These are phyloP conservation scores for Ophioderma brevispina DNA, from an alignment of 35 echinoderm and acorn worm genomes.

Conservation along the genomic window DNA sequence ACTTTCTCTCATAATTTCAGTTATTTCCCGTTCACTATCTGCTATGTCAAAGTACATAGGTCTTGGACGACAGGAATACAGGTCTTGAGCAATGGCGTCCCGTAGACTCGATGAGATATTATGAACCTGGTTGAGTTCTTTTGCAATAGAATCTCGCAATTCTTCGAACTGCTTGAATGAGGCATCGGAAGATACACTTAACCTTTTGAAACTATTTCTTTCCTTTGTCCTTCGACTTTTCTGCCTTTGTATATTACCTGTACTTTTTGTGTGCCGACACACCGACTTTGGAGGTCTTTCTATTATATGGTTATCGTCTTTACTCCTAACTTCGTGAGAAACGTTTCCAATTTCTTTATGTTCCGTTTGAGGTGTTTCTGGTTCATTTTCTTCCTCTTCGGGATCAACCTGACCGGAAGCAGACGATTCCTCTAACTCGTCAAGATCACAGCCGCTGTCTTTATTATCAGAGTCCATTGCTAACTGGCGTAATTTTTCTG, in stretches of 20 bases:
- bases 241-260: constrained; percentile 40
- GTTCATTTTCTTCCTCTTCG: constrained; percentile 40
- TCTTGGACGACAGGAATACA: constrained; percentile 66
- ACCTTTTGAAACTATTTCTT: constrained; percentile 66
- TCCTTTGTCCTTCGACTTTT: constrained; percentile 48
- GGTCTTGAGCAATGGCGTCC: constrained; percentile 74
- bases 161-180: constrained; percentile 75
- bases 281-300: background rate
- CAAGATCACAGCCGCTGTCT: constrained; percentile 96
- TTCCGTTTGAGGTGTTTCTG: constrained; percentile 1
- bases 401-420: constrained; percentile 69
- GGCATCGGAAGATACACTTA: constrained; percentile 38
- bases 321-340: background rate
- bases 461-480: constrained; percentile 65
- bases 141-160: constrained; percentile 70
- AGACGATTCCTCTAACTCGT: constrained; percentile 87
- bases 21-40: constrained; percentile 66
- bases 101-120: constrained; percentile 79
- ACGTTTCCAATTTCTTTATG: background rate
- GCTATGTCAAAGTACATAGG: constrained; percentile 94
- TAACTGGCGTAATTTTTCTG: constrained; percentile 79
- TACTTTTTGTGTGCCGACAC: background rate
- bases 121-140: constrained; percentile 77
- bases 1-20: constrained; percentile 60
- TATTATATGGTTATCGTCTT: background rate